Evolutionary conservation across 2,888 invertebrate species (phyloP).

Genomic region (Elgonia sp.): DNA sequence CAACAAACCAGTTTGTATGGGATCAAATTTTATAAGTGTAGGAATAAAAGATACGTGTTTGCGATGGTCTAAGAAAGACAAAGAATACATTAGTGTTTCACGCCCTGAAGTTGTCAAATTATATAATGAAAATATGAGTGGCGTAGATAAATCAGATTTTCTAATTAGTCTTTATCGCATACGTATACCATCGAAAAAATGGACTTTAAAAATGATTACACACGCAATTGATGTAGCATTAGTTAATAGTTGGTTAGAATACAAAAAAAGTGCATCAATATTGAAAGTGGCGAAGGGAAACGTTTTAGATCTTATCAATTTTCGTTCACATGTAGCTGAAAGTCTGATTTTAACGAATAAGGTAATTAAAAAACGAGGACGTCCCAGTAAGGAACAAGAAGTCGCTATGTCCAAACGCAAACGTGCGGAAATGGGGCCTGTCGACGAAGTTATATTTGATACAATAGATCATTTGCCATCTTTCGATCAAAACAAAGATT

Average conservation of each 20-base stretch:
- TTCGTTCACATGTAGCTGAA: constrained; percentile 35
- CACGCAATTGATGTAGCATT: constrained; percentile 44
- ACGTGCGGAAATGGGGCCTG: constrained; percentile 28
- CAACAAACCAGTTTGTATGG: constrained; percentile 38
- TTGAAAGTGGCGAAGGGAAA: constrained; percentile 11
- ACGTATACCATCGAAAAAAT: constrained; percentile 47
- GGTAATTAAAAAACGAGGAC: constrained; percentile 23
- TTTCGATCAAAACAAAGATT: constrained; percentile 40
- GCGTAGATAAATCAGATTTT: constrained; percentile 54
- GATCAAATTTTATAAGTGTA: constrained; percentile 46
- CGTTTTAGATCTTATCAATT: constrained; percentile 30
- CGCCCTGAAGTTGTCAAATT: constrained; percentile 56
- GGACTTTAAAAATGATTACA: constrained; percentile 53
- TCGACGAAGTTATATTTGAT: constrained; percentile 20
- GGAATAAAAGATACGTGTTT: constrained; percentile 41
- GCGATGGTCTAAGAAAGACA: constrained; percentile 52
- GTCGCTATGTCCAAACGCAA: constrained; percentile 9
- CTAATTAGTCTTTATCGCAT: constrained; percentile 39
- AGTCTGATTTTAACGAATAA: constrained; percentile 26
- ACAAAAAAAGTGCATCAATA: constrained; percentile 27
- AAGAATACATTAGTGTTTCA: constrained; percentile 20
- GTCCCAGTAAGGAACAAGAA: constrained; percentile 25
- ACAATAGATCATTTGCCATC: constrained; percentile 43
- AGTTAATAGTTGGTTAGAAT: constrained; percentile 43
- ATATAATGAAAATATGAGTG: constrained; percentile 53